A percentile compares a stretch with the other conserved stretches of the same genome.
phyloP scores from a whole-genome alignment of 2,888 invertebrate genomes.

The Conomelus anceps region DNA sequence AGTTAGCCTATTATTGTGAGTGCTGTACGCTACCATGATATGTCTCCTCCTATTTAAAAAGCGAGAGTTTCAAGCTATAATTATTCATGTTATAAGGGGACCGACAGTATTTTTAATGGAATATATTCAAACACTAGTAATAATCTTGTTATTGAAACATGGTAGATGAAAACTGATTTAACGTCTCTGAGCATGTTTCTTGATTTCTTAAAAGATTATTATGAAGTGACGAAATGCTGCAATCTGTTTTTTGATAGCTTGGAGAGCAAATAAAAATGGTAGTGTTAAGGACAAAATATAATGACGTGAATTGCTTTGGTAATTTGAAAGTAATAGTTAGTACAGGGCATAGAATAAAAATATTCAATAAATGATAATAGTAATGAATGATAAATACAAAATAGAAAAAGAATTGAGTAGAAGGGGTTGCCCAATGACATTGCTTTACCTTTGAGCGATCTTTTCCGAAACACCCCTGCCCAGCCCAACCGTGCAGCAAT shows the following conservation, averaged over 20 bases:
- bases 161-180: no score
- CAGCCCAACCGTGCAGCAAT: conserved; percentile 38
- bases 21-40: no score
- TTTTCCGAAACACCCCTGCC: conserved; percentile 90
- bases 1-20: no score
- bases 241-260: not conserved
- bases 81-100: not conserved
- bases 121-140: no score
- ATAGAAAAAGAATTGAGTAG: conserved; percentile 30
- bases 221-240: not conserved
- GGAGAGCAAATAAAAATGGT: not conserved
- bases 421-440: conserved; percentile 32
- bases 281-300: not conserved
- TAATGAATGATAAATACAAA: conserved; percentile 24
- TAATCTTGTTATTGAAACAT: no score
- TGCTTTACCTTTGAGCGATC: conserved; percentile 88
- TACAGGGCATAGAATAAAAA: not conserved
- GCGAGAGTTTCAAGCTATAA: not conserved
- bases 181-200: no score
- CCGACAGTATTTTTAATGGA: not conserved
- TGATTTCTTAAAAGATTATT: not conserved
- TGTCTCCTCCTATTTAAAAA: not conserved
- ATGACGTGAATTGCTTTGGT: not conserved
- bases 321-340: not conserved
- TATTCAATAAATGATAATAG: not conserved